Evolutionary conservation across 2,888 invertebrate species (phyloP).

Genomic region (Agonopterix subpropinquella): DNA sequence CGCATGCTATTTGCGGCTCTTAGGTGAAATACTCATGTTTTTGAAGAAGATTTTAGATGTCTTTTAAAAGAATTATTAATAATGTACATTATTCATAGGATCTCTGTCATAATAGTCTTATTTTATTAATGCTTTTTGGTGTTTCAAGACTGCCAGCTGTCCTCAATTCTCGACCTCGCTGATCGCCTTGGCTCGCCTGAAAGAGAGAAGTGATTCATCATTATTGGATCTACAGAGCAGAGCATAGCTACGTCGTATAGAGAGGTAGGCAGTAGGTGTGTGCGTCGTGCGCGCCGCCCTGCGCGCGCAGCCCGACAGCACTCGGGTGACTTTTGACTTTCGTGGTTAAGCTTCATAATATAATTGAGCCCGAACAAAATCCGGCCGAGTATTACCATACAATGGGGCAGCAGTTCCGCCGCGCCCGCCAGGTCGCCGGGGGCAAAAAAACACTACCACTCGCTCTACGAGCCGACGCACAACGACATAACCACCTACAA

Average conservation of each 20-base stretch:
- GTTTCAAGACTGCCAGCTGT: too few species aligned
- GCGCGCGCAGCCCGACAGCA: constrained; percentile 34
- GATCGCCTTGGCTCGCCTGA: too few species aligned
- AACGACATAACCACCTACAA: not conserved
- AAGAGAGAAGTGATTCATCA: too few species aligned
- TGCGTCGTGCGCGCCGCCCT: constrained; percentile 6
- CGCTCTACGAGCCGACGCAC: constrained; percentile 22
- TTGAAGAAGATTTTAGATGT: too few species aligned
- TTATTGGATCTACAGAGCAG: too few species aligned
- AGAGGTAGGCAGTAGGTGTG: not conserved
- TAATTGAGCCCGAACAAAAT: constrained; percentile 74
- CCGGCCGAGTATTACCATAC: constrained; percentile 73
- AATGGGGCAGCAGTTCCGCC: constrained; percentile 69
- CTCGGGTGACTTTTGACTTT: constrained; percentile 72
- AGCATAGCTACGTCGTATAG: constrained; percentile 9
- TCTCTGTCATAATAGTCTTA: too few species aligned
- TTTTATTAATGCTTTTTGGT: too few species aligned
- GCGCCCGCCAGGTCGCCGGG: constrained; percentile 53
- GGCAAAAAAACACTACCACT: constrained; percentile 71
- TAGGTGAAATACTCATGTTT: too few species aligned
- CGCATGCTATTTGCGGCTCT: not conserved
- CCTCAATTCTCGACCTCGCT: too few species aligned
- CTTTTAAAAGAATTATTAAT: too few species aligned
- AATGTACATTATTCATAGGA: too few species aligned
- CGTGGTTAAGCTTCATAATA: constrained; percentile 70